These are phyloP conservation scores for Lissonota sp. DNA, from an alignment of 2,888 invertebrate genomes.

Conservation along the genomic window DNA sequence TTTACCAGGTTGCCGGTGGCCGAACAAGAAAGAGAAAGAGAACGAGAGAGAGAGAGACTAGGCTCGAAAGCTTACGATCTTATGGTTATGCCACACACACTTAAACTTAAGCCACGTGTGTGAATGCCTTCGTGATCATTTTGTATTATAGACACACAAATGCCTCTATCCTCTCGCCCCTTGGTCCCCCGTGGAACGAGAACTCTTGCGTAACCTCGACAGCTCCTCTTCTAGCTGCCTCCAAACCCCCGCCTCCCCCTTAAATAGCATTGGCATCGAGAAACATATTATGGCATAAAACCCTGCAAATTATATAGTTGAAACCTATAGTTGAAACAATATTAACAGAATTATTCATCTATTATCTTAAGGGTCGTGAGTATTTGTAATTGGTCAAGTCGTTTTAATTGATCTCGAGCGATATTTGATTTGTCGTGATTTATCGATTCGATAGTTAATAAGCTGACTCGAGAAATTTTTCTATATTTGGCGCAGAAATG, in stretches of 20 bases:
- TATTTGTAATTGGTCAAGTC: no score
- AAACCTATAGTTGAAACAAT: no score
- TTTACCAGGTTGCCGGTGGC: slow-evolving; percentile 21
- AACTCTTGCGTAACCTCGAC: slow-evolving; percentile 50
- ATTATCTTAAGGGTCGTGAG: no score
- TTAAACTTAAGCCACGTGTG: slow-evolving; percentile 33
- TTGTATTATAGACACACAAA: slow-evolving; percentile 11
- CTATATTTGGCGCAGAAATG: no score
- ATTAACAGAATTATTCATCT: no score
- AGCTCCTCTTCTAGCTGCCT: background rate
- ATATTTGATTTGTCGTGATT: no score
- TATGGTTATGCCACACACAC: slow-evolving; percentile 45
- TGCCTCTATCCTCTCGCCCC: no score
- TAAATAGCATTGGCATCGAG: slow-evolving; percentile 9
- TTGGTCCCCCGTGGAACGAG: slow-evolving; percentile 28
- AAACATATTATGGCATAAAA: background rate
- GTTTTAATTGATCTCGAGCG: no score
- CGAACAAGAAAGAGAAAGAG: background rate
- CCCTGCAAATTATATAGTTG: background rate
- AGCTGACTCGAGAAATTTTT: no score
- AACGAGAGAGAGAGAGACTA: slow-evolving; percentile 1
- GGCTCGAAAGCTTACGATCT: slow-evolving; percentile 38
- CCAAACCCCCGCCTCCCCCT: background rate
- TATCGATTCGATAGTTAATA: no score
- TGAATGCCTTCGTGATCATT: slow-evolving; percentile 39